A percentile compares a stretch with the other conserved stretches of the same genome.
Evolutionary conservation across 1,140 invertebrate genomes (phyloP).

Genomic region (Drosophila asahinai): DNA sequence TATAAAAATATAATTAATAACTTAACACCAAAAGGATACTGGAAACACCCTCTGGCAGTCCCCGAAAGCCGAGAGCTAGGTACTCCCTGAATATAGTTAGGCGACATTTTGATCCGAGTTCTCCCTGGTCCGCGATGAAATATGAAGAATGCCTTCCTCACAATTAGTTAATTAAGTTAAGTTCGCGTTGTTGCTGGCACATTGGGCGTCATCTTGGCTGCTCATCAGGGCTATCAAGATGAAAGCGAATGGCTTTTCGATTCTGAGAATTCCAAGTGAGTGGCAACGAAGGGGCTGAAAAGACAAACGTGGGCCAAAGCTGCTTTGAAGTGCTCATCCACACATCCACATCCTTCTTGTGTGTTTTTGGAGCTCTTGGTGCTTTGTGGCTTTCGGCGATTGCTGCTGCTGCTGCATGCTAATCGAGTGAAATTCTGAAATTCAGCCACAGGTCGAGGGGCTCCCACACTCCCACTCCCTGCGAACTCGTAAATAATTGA

Average conservation of each 20-base stretch:
- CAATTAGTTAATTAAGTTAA: constrained; percentile 43
- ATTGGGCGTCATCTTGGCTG: constrained; percentile 34
- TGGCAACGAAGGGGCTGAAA: no score
- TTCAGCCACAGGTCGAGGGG: background rate
- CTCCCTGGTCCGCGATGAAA: background rate
- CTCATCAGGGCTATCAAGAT: constrained; percentile 39
- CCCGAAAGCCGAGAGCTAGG: no score
- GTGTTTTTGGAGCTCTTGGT: background rate
- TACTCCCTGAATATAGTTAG: background rate
- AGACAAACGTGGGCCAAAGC: constrained; percentile 8
- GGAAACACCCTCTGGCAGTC: background rate
- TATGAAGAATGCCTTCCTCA: constrained; percentile 15
- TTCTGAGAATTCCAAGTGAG: constrained; percentile 14
- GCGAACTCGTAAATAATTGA: constrained; percentile 40
- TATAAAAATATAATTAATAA: no score
- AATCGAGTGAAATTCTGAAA: constrained; percentile 25
- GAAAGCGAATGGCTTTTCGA: constrained; percentile 18
- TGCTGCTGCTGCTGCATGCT: constrained; percentile 18
- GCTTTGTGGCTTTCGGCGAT: constrained; percentile 17
- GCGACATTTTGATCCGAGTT: background rate
- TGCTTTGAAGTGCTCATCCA: constrained; percentile 35
- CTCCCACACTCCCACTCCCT: background rate
- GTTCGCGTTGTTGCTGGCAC: constrained; percentile 20
- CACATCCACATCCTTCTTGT: constrained; percentile 13
- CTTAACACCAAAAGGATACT: background rate